phyloP scores from a whole-genome alignment of 2,888 invertebrate genomes.

The Resseliella maxima region DNA sequence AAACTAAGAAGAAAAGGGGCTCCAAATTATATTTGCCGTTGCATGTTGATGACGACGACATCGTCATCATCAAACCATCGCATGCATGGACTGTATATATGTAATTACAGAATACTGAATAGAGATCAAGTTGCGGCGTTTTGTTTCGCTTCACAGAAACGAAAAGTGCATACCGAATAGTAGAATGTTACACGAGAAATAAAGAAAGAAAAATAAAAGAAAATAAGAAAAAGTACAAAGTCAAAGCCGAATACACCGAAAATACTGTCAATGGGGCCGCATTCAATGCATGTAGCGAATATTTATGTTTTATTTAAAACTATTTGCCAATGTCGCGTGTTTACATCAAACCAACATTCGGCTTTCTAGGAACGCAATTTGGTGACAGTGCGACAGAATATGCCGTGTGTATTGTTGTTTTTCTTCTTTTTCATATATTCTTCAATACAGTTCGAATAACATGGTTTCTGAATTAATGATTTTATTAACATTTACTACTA shows the following conservation, averaged over 20 bases:
- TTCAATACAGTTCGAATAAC: not conserved
- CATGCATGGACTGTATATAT: not conserved
- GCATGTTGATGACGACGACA: not conserved
- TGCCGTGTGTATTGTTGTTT: not conserved
- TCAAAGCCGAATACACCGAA: slow-evolving; percentile 11
- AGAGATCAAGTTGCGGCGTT: slow-evolving; percentile 42
- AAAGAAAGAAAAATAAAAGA: not conserved
- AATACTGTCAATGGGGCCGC: slow-evolving; percentile 33
- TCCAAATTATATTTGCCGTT: slow-evolving; percentile 14
- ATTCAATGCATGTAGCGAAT: not conserved
- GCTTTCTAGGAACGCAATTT: slow-evolving; percentile 24
- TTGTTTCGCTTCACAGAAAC: slow-evolving; percentile 42
- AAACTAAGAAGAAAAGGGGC: no score
- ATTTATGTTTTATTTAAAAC: slow-evolving; percentile 51
- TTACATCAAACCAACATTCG: slow-evolving; percentile 8
- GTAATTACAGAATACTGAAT: slow-evolving; percentile 13
- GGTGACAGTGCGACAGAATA: not conserved
- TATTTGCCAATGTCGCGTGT: slow-evolving; percentile 44
- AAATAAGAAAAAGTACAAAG: not conserved
- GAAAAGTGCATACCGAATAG: slow-evolving; percentile 16
- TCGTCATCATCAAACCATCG: not conserved
- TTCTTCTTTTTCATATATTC: not conserved
- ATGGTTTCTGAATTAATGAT: slow-evolving; percentile 26
- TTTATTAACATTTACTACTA: slow-evolving; percentile 25
- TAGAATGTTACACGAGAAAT: not conserved